Conservation (phyloP, 2,113 vertebrate genomes). For the Scomber japonicus region DNA sequence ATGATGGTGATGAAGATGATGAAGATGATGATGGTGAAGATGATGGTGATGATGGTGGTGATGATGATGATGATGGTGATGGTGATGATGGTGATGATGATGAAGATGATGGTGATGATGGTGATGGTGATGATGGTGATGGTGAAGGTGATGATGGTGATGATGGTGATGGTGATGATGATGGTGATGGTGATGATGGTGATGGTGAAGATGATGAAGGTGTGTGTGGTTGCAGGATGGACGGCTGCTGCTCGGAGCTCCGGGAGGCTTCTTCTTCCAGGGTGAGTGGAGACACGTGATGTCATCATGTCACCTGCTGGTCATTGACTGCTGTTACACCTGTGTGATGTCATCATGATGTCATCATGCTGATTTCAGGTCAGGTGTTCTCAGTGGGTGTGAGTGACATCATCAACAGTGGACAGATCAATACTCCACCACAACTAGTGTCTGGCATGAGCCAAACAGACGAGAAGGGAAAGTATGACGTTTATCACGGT, state of each 20-base stretch:
- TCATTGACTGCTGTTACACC: neutral
- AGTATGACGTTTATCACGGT: conserved; percentile 30
- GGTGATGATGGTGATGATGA: too few relatives aligned
- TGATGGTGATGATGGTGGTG: too few relatives aligned
- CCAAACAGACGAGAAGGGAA: conserved; percentile 29
- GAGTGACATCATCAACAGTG: conserved; percentile 39
- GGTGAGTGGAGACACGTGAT: conserved; percentile 16
- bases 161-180: too few relatives aligned
- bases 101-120: too few relatives aligned
- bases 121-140: too few relatives aligned
- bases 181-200: too few relatives aligned
- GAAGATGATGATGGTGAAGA: too few relatives aligned
- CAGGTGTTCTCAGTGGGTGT: conserved; percentile 33
- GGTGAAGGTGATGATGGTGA: too few relatives aligned
- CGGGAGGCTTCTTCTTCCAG: conserved; percentile 51
- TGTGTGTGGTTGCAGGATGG: conserved; percentile 2
- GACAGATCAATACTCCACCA: neutral
- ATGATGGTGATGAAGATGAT: too few relatives aligned
- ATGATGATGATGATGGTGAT: too few relatives aligned
- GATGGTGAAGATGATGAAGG: too few relatives aligned
- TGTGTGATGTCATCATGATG: too few relatives aligned
- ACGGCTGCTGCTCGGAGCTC: conserved; percentile 34
- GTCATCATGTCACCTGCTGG: neutral
- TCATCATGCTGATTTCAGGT: conserved; percentile 22
- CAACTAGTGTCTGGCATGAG: conserved; percentile 3